A percentile compares a stretch with the other conserved stretches of the same genome.
Evolutionary conservation across 2,113 vertebrate genomes (phyloP).

Genomic region (Agelaius tricolor): DNA sequence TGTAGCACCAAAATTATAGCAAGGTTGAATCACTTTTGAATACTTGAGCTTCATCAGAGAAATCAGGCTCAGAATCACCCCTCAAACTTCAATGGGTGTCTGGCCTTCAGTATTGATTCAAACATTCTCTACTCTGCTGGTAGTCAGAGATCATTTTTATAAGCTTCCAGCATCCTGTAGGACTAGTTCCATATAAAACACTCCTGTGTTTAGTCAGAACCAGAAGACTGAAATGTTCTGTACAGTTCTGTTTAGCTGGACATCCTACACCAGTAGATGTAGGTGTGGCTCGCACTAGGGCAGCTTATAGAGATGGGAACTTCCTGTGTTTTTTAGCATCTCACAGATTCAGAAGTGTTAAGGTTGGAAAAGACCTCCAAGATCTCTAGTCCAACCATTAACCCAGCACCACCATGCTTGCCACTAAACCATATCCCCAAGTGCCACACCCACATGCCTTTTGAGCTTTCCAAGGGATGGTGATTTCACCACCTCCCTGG

Average conservation of each 20-base stretch:
- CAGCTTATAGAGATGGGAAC: background rate
- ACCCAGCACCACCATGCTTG: background rate
- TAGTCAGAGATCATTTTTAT: background rate
- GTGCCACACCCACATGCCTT: background rate
- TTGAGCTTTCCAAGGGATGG: background rate
- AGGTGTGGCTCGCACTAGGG: background rate
- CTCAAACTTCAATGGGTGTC: background rate
- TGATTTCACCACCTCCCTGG: background rate
- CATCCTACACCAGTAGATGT: background rate
- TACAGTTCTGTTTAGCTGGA: background rate
- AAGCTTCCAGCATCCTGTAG: background rate
- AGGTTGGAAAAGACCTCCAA: background rate
- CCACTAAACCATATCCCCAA: background rate
- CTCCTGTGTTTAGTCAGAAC: background rate
- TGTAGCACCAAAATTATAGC: background rate
- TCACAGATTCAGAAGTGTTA: background rate
- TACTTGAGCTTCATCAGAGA: background rate
- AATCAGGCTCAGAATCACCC: background rate
- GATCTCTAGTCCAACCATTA: background rate
- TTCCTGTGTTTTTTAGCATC: background rate
- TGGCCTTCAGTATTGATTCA: background rate
- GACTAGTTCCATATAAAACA: background rate
- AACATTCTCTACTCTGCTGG: background rate
- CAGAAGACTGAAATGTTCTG: background rate
- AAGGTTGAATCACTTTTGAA: background rate